Base-by-base conservation (phyloP, 2,113 vertebrate species). In the Channa argus region DNA sequence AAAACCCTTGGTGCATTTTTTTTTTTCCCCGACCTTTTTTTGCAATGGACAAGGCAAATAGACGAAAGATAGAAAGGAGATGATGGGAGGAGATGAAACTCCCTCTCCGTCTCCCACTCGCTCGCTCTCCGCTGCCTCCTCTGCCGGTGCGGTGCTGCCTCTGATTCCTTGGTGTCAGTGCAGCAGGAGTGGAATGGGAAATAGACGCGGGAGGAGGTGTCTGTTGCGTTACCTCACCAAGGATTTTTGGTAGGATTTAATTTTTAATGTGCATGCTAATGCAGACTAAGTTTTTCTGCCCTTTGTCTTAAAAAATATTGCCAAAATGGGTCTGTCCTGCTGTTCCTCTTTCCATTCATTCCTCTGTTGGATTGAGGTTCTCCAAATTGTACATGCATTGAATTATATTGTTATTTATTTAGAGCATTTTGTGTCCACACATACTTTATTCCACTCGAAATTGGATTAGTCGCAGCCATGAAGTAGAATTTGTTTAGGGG, bases 181-280 rank as follows among this genome's bases (percentile, higher is more conserved):
- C 78, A 79, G 68, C 63, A 55, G 45, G 85, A 77, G 65, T 77
- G 79, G 71, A 85, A 74, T 81, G 74, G 85, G 74, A 79, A 75
- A 65, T 86, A 81, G 87, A 77, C 65, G 63, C 62, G 60, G 70
- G 77, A 69, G 82, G 72, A 84, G 75, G 74, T 50, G 72, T 68
- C 54, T 46, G 52, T 52, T 72, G 59, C 76, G 15, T 63, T 8
- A 41, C 80, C 69, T 83, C 74, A 63, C 49, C 80, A 12, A 59
- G 81, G 83, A 86, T 72, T 14, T 58, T 79, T 9, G 89, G 89
- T 91, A 91, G 83, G 89, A 81, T 66, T 64, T 11, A 15, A 55
- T 15, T 68, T 3, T 77, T 77, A 6, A 55, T 67, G 39, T 82
- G 45, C 68, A 51, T 65, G 68, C 3, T 60, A 8, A 49, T 56